These are phyloP conservation scores for Chelidonichthys spinosus DNA, from an alignment of 2,797 vertebrate genomes.

Conservation along the genomic window DNA sequence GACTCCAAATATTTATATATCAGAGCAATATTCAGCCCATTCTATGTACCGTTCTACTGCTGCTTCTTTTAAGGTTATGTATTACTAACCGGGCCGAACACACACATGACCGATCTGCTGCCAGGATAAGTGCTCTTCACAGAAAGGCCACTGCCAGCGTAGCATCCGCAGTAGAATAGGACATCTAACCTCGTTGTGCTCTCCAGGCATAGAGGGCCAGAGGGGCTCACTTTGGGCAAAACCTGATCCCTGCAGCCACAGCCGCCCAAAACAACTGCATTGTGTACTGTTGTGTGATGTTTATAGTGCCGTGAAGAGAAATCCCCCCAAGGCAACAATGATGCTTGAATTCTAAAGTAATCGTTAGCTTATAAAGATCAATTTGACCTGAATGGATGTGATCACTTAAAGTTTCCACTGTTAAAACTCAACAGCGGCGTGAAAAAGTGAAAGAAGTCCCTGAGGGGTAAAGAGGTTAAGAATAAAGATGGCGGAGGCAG, in stretches of 20 bases:
- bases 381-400: too few species aligned
- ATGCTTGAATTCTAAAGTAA: too few species aligned
- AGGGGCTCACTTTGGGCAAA: neutral
- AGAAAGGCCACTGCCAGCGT: too few species aligned
- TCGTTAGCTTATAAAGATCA: too few species aligned
- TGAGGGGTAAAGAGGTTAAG: constrained; percentile 8
- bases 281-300: neutral
- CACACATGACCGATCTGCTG: neutral
- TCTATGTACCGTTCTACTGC: neutral
- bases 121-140: neutral
- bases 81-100: neutral
- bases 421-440: too few species aligned
- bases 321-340: too few species aligned
- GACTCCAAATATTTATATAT: neutral
- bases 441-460: constrained; percentile 2
- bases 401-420: too few species aligned
- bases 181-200: neutral
- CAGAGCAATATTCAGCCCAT: neutral
- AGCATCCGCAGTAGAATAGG: too few species aligned
- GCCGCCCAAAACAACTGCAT: too few species aligned
- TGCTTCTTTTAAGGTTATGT: neutral
- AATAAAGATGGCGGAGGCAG: constrained; percentile 6
- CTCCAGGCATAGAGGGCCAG: too few species aligned
- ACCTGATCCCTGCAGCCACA: neutral
- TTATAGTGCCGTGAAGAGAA: neutral